These are phyloP conservation scores for Taenaris catops DNA, from an alignment of 2,888 invertebrate genomes.

Conservation along the genomic window DNA sequence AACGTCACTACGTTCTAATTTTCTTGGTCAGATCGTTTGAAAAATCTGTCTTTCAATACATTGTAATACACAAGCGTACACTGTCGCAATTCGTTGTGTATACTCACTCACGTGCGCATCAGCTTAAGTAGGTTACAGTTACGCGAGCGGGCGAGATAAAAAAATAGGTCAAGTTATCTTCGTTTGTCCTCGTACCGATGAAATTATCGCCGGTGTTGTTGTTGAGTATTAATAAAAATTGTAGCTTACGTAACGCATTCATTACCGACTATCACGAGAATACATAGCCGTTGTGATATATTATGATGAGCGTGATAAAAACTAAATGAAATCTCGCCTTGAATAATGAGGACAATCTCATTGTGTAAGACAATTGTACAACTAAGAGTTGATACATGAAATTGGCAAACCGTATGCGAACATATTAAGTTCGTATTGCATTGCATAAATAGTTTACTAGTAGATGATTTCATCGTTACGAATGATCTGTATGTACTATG, in stretches of 20 bases:
- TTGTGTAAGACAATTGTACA: constrained; percentile 11
- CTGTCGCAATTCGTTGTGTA: constrained; percentile 43
- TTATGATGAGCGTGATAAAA: constrained; percentile 6
- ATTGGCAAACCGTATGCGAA: constrained; percentile 7
- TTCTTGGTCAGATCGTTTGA: too few species aligned
- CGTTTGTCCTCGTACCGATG: constrained; percentile 70
- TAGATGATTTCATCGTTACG: constrained; percentile 24
- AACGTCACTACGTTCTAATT: background rate
- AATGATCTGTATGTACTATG: constrained; percentile 10
- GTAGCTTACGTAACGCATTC: constrained; percentile 49
- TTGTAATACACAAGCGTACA: too few species aligned
- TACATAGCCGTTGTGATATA: constrained; percentile 4
- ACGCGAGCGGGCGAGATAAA: constrained; percentile 67
- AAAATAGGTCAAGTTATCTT: constrained; percentile 80
- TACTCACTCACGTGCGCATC: constrained; percentile 50
- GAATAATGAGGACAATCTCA: constrained; percentile 12
- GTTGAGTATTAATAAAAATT: constrained; percentile 60
- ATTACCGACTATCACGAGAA: constrained; percentile 14
- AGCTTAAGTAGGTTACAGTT: constrained; percentile 70
- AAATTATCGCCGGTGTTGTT: constrained; percentile 59
- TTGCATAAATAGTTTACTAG: constrained; percentile 16
- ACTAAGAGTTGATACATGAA: constrained; percentile 9
- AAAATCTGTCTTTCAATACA: too few species aligned
- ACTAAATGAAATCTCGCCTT: constrained; percentile 8
- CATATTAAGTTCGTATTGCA: constrained; percentile 1